Percentiles rank a stretch among this genome's conserved stretches.
phyloP scores from a whole-genome alignment of 2,797 vertebrate species.

The Microhierax caerulescens region DNA sequence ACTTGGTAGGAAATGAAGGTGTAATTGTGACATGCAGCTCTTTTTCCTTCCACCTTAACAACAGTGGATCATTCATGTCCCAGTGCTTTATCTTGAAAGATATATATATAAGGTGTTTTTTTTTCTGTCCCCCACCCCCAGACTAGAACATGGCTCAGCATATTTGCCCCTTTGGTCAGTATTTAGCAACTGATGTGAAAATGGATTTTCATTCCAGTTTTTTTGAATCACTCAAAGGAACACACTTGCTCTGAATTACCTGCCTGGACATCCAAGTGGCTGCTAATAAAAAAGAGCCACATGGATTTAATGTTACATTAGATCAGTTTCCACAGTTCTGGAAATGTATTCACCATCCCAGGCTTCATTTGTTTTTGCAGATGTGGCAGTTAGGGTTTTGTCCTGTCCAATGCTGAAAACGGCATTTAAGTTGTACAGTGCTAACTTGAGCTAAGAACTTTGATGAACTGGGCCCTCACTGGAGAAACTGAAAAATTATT shows the following conservation, averaged over 20 bases:
- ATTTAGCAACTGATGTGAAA: slow-evolving; percentile 28
- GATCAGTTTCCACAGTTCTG: background rate
- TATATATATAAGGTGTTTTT: background rate
- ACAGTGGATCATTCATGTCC: background rate
- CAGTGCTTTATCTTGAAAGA: background rate
- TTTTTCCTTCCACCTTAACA: background rate
- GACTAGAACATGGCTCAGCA: background rate
- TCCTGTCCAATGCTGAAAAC: background rate
- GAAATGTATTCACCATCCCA: background rate
- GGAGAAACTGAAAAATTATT: background rate
- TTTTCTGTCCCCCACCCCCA: background rate
- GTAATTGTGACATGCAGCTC: background rate
- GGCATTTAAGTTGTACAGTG: background rate
- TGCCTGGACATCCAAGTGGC: slow-evolving; percentile 44
- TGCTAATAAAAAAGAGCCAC: background rate
- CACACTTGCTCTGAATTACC: slow-evolving; percentile 54
- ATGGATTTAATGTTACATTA: background rate
- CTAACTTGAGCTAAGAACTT: background rate
- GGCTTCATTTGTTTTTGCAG: slow-evolving; percentile 20
- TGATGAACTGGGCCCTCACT: background rate
- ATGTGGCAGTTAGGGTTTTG: background rate
- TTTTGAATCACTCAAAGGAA: slow-evolving; percentile 57
- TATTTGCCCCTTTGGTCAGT: slow-evolving; percentile 47
- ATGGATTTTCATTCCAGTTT: slow-evolving; percentile 38
- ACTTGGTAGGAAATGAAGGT: slow-evolving; percentile 23